phyloP scores from a whole-genome alignment of 2,113 vertebrate genomes.

The Pangasianodon gigas region DNA sequence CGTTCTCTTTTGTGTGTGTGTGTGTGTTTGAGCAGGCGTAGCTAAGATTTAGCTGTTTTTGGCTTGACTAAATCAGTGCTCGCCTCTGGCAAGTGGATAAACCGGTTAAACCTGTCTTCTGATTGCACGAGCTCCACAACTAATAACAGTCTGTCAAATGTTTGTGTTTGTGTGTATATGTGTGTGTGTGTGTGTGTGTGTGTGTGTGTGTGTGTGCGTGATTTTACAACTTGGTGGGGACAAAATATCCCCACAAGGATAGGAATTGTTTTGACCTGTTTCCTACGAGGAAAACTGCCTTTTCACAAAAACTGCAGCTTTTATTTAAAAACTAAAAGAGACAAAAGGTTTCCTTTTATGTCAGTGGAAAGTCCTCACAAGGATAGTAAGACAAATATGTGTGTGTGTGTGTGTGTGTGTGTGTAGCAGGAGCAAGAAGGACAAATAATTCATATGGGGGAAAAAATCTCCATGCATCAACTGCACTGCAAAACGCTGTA shows the following conservation, averaged over 20 bases:
- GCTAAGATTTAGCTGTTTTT: conserved; percentile 16
- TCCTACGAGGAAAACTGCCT: neutral
- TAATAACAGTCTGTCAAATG: conserved; percentile 12
- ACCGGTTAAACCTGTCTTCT: conserved; percentile 48
- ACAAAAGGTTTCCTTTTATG: neutral
- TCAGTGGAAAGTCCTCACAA: neutral
- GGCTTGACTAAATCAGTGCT: conserved; percentile 43
- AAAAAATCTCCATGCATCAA: neutral
- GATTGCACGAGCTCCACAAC: conserved; percentile 5
- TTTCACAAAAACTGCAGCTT: neutral
- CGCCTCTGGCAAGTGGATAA: conserved; percentile 23
- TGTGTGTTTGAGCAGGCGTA: neutral
- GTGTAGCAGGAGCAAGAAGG: neutral
- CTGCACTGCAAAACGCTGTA: neutral
- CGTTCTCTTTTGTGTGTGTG: neutral
- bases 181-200: neutral
- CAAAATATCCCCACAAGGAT: neutral
- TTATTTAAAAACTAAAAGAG: neutral
- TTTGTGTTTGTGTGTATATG: neutral
- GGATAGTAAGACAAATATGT: neutral
- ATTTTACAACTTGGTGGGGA: neutral
- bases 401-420: neutral
- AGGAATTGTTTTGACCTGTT: neutral
- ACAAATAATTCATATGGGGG: neutral
- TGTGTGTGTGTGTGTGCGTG: neutral